Evolutionary conservation across 1,140 invertebrate species (phyloP).

Genomic region (Phthorimaea operculella): DNA sequence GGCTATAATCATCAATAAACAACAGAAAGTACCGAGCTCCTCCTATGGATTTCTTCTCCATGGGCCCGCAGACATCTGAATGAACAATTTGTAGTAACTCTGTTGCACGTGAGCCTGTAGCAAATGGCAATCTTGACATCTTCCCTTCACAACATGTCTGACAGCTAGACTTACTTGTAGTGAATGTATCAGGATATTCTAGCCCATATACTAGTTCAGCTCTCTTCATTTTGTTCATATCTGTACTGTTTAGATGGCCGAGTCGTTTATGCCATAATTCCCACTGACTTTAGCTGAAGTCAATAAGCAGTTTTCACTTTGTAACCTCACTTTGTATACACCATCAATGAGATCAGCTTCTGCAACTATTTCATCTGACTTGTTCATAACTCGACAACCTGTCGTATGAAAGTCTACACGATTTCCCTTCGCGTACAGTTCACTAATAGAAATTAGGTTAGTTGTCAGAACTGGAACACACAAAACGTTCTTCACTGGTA

Average conservation of each 20-base stretch:
- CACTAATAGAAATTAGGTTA: background rate
- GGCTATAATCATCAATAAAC: no score
- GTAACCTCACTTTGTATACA: conserved; percentile 5
- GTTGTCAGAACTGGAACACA: background rate
- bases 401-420: background rate
- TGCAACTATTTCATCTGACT: background rate
- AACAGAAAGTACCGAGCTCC: no score
- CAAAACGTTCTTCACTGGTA: no score
- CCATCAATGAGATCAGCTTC: conserved; percentile 1
- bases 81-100: conserved; percentile 31
- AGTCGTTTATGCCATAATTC: conserved; percentile 11
- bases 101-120: conserved; percentile 9
- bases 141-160: conserved; percentile 11
- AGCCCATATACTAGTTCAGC: conserved; percentile 9
- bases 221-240: conserved; percentile 7
- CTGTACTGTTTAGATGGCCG: conserved; percentile 5
- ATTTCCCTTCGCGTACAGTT: background rate
- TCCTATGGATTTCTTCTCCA: no score
- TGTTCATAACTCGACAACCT: conserved; percentile 3
- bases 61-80: no score
- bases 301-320: background rate
- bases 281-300: background rate
- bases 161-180: conserved; percentile 6
- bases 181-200: background rate
- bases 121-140: conserved; percentile 8